Base-by-base conservation (phyloP, 2,888 invertebrate genomes). In the Cotesia congregata region DNA sequence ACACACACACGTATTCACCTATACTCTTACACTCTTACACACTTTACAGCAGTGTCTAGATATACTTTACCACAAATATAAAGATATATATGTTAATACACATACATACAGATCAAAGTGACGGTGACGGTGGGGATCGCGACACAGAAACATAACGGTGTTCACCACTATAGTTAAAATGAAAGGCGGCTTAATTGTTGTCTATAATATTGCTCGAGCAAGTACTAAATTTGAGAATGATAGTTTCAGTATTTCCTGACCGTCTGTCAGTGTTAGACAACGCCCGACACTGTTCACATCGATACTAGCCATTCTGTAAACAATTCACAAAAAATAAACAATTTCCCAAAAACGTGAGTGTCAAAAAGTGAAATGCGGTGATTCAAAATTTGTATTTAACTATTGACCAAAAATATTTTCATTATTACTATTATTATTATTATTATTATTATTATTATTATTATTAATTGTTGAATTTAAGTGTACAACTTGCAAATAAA, bases 231-330 rank as follows among this genome's bases (percentile, higher is more conserved):
- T 86, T 84, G 82, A 86, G 86, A 87, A 86, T 85, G 86, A 86
- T 86, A 86, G 86, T 86, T 87, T 87, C 88, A 89, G 89, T 89
- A 86, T 88, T 89, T 89, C 87, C 87, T 87, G 88, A 88, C 88
- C 89, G 85, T 86, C 86, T 89, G 89, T 88, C 88, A 89, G 89
- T 85, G 88, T 82, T 87, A 88, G 87, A 88, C 88, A 87, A 87
- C 79, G 74, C 73, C 65, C 78, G 72, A 78, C 79, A 80, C 67
- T 41, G 9, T 41, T 61, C 68, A 67, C 41, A 67, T 64, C 39
- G 5, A 15, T 39, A 61, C 17, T 9, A 71, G 62, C 17, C 41
- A 41, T 64, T 68, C 73, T 74, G 80, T 74, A 75, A 78, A 75
- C 75, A 68, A 74, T 41, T 60, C 76, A 76, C 74, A 77, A 76